A percentile compares a stretch with the other conserved stretches of the same genome.
These are phyloP conservation scores for Hemithea aestivaria DNA, from an alignment of 2,888 invertebrate species.

Conservation along the genomic window DNA sequence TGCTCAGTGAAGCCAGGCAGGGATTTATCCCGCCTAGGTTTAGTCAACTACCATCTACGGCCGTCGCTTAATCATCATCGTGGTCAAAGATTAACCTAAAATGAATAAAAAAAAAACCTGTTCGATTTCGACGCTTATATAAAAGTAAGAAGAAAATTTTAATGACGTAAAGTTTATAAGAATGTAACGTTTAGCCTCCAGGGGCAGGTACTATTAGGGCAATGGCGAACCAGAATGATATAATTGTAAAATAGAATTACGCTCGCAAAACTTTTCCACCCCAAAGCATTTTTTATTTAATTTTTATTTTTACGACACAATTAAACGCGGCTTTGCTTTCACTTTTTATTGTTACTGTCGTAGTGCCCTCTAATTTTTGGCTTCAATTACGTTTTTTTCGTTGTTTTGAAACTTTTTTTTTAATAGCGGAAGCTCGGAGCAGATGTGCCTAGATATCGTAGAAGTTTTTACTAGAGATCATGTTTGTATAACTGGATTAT, in stretches of 20 bases:
- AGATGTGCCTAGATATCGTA: conserved; percentile 26
- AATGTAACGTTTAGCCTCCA: conserved; percentile 32
- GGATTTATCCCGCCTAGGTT: no score
- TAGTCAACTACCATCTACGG: no score
- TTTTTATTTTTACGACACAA: conserved; percentile 78
- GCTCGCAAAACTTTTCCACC: conserved; percentile 70
- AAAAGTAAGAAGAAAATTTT: no score
- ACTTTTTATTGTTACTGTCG: conserved; percentile 76
- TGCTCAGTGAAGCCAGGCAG: no score
- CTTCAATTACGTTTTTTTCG: conserved; percentile 68
- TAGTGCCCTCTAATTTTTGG: conserved; percentile 76
- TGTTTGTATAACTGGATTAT: conserved; percentile 11
- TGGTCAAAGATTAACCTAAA: no score
- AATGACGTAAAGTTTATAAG: conserved; percentile 3
- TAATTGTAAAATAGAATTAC: conserved; percentile 69
- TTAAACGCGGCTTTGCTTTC: conserved; percentile 77
- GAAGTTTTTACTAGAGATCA: conserved; percentile 24
- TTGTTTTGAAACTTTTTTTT: conserved; percentile 72
- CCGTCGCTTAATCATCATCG: no score
- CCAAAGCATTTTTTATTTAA: conserved; percentile 74
- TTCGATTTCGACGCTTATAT: no score
- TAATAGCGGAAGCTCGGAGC: conserved; percentile 50
- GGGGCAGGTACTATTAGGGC: conserved; percentile 62
- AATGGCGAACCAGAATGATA: conserved; percentile 54
- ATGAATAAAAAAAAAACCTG: no score